A percentile compares a stretch with the other conserved stretches of the same genome.
Evolutionary conservation across 2,113 vertebrate species (phyloP).

Genomic region (Equus przewalskii): DNA sequence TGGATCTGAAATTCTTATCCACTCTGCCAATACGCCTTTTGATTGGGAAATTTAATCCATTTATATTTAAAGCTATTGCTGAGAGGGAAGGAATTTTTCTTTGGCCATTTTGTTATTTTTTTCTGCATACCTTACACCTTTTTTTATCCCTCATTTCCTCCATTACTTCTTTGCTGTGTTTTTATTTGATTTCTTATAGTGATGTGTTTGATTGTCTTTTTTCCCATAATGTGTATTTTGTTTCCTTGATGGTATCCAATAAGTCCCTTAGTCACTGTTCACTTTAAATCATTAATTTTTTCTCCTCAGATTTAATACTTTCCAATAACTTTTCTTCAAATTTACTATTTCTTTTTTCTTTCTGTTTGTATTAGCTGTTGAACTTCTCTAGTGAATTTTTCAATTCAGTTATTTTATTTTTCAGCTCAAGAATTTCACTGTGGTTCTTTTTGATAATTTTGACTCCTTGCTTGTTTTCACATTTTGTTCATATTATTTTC

Average conservation of each 20-base stretch:
- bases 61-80: not conserved
- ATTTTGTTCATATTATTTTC: not conserved
- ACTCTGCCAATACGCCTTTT: not conserved
- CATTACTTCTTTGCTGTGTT: not conserved
- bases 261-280: not conserved
- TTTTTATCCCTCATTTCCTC: not conserved
- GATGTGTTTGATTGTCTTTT: not conserved
- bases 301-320: not conserved
- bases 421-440: not conserved
- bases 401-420: not conserved
- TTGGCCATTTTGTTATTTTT: not conserved
- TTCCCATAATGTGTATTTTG: not conserved
- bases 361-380: not conserved
- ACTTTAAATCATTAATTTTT: not conserved
- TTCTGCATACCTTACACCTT: not conserved
- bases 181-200: not conserved
- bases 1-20: not conserved
- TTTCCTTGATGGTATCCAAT: not conserved
- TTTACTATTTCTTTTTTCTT: not conserved
- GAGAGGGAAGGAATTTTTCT: not conserved
- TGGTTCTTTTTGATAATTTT: not conserved
- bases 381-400: not conserved
- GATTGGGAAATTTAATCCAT: not conserved
- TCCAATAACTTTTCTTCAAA: not conserved
- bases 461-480: not conserved